Percentiles rank a stretch among this genome's conserved stretches.
These are phyloP conservation scores for Pachycephala philippinensis DNA, from an alignment of 2,113 vertebrate species.

Conservation along the genomic window DNA sequence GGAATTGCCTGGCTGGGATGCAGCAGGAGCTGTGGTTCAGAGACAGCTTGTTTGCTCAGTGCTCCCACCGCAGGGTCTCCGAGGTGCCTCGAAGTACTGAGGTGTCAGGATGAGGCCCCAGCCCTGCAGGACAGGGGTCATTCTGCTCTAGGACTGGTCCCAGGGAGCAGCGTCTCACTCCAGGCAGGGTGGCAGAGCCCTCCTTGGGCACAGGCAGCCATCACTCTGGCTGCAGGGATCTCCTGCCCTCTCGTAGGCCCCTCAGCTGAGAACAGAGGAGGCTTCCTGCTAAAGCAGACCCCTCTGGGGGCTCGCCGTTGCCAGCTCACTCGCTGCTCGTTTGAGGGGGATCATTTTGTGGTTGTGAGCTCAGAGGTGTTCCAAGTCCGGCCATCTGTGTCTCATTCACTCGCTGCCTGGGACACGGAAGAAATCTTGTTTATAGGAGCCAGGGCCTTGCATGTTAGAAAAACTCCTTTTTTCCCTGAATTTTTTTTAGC, in stretches of 20 bases:
- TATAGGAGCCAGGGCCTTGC: background rate
- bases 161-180: background rate
- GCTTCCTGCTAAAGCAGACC: background rate
- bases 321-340: background rate
- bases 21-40: fast-evolving
- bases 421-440: slow-evolving; percentile 1
- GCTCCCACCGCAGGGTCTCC: fast-evolving
- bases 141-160: background rate
- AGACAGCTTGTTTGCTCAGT: background rate
- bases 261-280: background rate
- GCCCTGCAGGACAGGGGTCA: no score
- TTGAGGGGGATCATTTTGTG: background rate
- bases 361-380: background rate
- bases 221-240: background rate
- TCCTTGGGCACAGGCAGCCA: fast-evolving
- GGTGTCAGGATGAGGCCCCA: background rate
- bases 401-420: slow-evolving; percentile 37
- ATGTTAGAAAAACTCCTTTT: background rate
- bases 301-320: background rate
- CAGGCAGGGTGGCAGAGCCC: background rate
- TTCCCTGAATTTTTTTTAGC: background rate
- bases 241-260: background rate
- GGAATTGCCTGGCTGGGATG: background rate
- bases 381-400: slow-evolving; percentile 19
- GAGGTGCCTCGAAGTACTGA: background rate